These are phyloP conservation scores for Ectobius pallidus DNA, from an alignment of 2,888 invertebrate species.

Conservation along the genomic window DNA sequence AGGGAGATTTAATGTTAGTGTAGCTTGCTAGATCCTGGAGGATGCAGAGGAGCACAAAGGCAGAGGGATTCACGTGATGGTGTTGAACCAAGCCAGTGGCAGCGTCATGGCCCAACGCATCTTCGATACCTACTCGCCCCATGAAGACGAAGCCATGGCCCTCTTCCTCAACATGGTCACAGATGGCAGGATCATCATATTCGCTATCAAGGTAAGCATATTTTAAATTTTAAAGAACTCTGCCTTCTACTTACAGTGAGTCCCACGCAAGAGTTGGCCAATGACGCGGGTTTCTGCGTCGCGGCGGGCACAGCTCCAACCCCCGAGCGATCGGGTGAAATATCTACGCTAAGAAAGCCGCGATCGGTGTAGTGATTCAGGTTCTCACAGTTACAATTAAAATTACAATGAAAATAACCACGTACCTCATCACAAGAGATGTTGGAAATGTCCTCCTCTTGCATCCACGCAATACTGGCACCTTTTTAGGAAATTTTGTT, in stretches of 20 bases:
- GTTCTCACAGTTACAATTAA: too few species aligned
- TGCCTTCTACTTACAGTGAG: too few species aligned
- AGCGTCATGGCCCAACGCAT: conserved; percentile 63
- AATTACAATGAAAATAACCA: too few species aligned
- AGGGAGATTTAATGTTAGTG: conserved; percentile 22
- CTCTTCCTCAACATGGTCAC: conserved; percentile 63
- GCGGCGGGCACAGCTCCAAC: too few species aligned
- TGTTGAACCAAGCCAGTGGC: conserved; percentile 63
- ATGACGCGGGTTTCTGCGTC: too few species aligned
- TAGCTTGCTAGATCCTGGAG: conserved; percentile 56
- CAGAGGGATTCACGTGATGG: conserved; percentile 62
- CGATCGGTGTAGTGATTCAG: too few species aligned
- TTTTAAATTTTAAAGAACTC: too few species aligned
- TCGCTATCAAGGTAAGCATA: conserved; percentile 63
- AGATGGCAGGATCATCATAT: conserved; percentile 61
- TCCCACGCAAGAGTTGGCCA: too few species aligned
- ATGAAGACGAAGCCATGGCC: conserved; percentile 64
- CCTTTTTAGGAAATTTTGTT: too few species aligned
- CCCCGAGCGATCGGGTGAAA: too few species aligned
- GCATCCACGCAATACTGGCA: too few species aligned
- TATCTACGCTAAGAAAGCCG: too few species aligned
- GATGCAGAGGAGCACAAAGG: conserved; percentile 59
- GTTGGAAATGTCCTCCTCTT: not conserved
- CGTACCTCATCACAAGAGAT: not conserved
- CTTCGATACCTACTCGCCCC: conserved; percentile 64